Conservation (phyloP, 2,888 invertebrate species). For the Drosophila phalerata region DNA sequence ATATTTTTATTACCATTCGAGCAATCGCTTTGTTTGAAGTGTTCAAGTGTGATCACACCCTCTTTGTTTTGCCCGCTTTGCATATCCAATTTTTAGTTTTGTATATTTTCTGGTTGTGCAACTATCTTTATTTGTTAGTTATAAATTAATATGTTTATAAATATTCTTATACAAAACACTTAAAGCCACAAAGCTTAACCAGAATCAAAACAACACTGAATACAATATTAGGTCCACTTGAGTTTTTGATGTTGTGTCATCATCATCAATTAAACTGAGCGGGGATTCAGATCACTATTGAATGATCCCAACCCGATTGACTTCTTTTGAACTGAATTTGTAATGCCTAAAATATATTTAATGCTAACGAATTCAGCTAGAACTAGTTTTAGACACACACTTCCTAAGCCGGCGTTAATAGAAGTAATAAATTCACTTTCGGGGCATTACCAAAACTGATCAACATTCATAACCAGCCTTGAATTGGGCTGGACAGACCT, state of each 20-base stretch:
- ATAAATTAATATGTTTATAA: conserved; percentile 33
- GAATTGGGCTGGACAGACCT: conserved; percentile 19
- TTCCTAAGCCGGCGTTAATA: conserved; percentile 59
- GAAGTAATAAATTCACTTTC: conserved; percentile 61
- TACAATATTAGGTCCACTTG: conserved; percentile 8
- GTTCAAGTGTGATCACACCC: conserved; percentile 33
- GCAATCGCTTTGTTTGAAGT: conserved; percentile 45
- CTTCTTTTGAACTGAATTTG: conserved; percentile 21
- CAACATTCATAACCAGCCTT: conserved; percentile 38
- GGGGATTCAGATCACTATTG: conserved; percentile 20
- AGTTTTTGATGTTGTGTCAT: conserved; percentile 13
- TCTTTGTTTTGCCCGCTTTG: conserved; percentile 13
- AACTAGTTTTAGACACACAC: conserved; percentile 66
- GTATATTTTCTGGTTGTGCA: conserved; percentile 14
- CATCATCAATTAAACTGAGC: conserved; percentile 13
- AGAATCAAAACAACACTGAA: conserved; percentile 1
- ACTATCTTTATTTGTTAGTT: conserved; percentile 22
- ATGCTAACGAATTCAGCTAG: conserved; percentile 45
- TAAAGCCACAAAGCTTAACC: conserved; percentile 6
- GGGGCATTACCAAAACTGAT: conserved; percentile 17
- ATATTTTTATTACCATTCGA: conserved; percentile 49
- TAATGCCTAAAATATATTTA: conserved; percentile 23
- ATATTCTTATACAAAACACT: not conserved
- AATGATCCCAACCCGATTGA: conserved; percentile 21
- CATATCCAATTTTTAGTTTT: conserved; percentile 17